These are phyloP conservation scores for Coelopa pilipes DNA, from an alignment of 2,888 invertebrate genomes.

Conservation along the genomic window DNA sequence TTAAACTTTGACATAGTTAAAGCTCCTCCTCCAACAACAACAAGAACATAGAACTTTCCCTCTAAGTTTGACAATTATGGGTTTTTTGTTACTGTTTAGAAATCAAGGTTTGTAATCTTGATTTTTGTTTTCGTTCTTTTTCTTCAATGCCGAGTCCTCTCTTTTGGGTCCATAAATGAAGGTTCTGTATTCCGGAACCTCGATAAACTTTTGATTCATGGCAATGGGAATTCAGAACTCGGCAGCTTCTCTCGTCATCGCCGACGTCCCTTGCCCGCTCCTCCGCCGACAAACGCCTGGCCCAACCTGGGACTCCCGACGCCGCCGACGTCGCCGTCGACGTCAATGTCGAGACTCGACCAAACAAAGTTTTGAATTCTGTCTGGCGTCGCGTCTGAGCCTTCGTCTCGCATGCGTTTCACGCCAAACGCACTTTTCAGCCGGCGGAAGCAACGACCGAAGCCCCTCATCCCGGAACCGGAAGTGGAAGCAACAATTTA, in stretches of 20 bases:
- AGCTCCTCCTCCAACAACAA: conserved; percentile 4
- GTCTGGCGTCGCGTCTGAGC: conserved; percentile 27
- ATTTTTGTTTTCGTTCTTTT: conserved; percentile 17
- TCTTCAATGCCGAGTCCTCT: background rate
- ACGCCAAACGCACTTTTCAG: conserved; percentile 41
- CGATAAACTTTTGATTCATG: conserved; percentile 32
- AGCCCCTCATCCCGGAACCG: background rate
- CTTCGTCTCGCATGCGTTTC: conserved; percentile 45
- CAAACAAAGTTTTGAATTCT: conserved; percentile 46
- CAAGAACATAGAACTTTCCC: conserved; percentile 20
- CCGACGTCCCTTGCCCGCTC: background rate
- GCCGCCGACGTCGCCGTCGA: background rate
- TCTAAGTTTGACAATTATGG: conserved; percentile 37
- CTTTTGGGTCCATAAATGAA: background rate
- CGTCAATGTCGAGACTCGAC: conserved; percentile 18
- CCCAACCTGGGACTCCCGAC: background rate
- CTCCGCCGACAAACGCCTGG: too few relatives aligned
- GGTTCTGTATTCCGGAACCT: conserved; percentile 22
- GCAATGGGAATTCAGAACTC: conserved; percentile 3
- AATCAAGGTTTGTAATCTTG: background rate
- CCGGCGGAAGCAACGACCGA: background rate
- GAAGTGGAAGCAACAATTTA: conserved; percentile 35
- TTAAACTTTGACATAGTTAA: conserved; percentile 35
- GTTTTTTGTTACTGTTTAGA: conserved; percentile 11
- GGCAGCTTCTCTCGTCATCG: conserved; percentile 4